Percentiles rank a stretch among this genome's conserved stretches.
Conservation (phyloP, 2,797 vertebrate species). For the Fistularia tabacaria region DNA sequence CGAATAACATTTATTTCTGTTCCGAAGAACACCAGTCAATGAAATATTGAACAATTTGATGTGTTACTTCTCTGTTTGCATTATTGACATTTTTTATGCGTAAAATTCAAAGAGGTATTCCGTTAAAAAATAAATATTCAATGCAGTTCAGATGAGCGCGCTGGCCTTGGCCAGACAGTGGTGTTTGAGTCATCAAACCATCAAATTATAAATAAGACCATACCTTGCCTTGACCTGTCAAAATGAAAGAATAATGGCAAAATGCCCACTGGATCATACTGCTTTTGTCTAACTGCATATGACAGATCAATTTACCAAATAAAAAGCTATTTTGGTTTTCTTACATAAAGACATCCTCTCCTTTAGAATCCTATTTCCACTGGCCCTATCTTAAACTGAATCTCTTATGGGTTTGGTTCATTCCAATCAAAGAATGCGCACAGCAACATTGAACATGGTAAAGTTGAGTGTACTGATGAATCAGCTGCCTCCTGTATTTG, state of each 20-base stretch:
- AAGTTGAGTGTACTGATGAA: constrained; percentile 23
- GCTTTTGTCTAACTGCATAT: background rate
- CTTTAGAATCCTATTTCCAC: background rate
- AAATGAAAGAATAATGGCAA: constrained; percentile 18
- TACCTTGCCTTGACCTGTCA: constrained; percentile 36
- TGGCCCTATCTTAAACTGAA: background rate
- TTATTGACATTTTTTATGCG: too few species aligned
- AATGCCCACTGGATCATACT: constrained; percentile 5
- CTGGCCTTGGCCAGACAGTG: constrained; percentile 17
- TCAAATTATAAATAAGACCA: constrained; percentile 30
- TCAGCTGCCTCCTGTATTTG: background rate
- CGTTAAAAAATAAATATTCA: constrained; percentile 7
- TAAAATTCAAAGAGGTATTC: background rate
- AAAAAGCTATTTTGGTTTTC: background rate
- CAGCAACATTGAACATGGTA: constrained; percentile 11
- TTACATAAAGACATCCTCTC: constrained; percentile 1
- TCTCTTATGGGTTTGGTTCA: constrained; percentile 11
- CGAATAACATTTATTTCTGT: too few species aligned
- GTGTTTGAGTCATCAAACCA: constrained; percentile 24
- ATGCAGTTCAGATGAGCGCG: constrained; percentile 8
- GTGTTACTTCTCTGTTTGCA: too few species aligned
- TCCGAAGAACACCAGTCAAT: too few species aligned
- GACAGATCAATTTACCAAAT: constrained; percentile 11
- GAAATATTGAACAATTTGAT: too few species aligned
- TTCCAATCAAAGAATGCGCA: constrained; percentile 2